phyloP scores from a whole-genome alignment of 1,140 invertebrate species.

The Leptestheria dahalacensis region DNA sequence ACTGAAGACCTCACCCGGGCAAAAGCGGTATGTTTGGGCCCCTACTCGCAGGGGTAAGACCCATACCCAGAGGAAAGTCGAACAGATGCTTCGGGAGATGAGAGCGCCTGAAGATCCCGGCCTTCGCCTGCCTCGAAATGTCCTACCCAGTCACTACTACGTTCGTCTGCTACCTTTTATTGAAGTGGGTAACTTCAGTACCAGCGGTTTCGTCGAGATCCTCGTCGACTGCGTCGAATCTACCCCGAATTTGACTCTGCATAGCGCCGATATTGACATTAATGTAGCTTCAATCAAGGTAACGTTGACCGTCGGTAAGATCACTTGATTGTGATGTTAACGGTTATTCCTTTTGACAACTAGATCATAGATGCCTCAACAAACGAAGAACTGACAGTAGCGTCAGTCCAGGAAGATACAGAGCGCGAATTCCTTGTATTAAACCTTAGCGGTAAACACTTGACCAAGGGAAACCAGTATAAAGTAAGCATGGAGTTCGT shows the following conservation, averaged over 20 bases:
- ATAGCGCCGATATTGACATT: slow-evolving; percentile 9
- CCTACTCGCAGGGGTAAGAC: background rate
- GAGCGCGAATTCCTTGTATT: background rate
- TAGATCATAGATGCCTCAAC: background rate
- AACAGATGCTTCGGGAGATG: background rate
- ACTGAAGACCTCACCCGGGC: background rate
- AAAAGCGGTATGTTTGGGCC: background rate
- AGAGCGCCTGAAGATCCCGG: background rate
- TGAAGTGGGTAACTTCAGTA: slow-evolving; percentile 7
- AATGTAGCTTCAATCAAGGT: slow-evolving; percentile 6
- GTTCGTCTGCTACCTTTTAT: slow-evolving; percentile 8
- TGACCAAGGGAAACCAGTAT: background rate
- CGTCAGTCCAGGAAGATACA: background rate
- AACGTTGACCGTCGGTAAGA: background rate
- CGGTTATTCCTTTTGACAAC: too few relatives aligned
- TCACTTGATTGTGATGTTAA: too few relatives aligned
- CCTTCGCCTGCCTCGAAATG: slow-evolving; percentile 8
- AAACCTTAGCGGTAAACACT: background rate
- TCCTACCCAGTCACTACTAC: slow-evolving; percentile 6
- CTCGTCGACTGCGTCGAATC: slow-evolving; percentile 6
- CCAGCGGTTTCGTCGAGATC: slow-evolving; percentile 6
- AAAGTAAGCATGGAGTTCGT: slow-evolving; percentile 6
- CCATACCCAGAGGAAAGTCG: background rate
- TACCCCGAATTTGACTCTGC: slow-evolving; percentile 6
- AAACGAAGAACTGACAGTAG: background rate